Percentiles rank a stretch among this genome's conserved stretches.
phyloP scores from a whole-genome alignment of 2,797 vertebrate genomes.

The Pangasius mekongensis region DNA sequence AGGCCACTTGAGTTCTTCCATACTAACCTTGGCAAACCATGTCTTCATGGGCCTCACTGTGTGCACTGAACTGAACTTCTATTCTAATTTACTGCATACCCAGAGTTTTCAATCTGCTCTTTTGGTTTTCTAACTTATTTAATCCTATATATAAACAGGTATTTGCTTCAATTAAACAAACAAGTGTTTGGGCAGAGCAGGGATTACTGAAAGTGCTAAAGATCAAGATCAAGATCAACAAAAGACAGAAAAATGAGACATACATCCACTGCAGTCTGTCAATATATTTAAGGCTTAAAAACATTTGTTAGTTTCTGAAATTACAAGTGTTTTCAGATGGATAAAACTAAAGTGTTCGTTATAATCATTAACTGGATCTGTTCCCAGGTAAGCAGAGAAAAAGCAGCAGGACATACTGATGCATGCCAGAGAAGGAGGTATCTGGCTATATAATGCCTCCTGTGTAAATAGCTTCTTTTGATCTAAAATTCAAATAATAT shows the following conservation, averaged over 20 bases:
- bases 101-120: background rate
- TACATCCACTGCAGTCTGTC: background rate
- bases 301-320: background rate
- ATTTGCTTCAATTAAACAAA: background rate
- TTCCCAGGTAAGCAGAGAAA: background rate
- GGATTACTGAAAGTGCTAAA: background rate
- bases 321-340: background rate
- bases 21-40: background rate
- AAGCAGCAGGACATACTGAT: background rate
- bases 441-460: background rate
- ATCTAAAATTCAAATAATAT: conserved; percentile 1
- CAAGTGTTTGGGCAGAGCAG: background rate
- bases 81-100: background rate
- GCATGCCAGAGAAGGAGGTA: background rate
- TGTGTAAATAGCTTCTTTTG: conserved; percentile 5
- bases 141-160: background rate
- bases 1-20: background rate
- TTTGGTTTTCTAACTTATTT: background rate
- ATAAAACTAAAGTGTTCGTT: background rate
- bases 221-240: background rate
- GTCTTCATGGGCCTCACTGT: background rate
- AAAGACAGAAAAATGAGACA: background rate
- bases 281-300: background rate
- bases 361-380: background rate
- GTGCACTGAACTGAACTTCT: background rate